These are phyloP conservation scores for Hemibagrus guttatus DNA, from an alignment of 2,797 vertebrate genomes.

Conservation along the genomic window DNA sequence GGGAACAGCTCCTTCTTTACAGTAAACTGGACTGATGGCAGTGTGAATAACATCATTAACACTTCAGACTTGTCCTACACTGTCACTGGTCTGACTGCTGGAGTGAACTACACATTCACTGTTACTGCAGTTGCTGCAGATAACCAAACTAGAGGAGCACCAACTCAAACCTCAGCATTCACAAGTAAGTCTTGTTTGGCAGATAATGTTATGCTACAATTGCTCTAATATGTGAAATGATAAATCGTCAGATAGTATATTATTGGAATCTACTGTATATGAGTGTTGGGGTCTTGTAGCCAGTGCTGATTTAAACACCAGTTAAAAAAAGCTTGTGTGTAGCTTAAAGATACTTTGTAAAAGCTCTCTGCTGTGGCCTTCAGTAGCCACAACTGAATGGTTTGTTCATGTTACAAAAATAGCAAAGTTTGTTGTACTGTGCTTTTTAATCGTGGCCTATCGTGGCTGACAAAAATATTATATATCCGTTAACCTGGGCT, in stretches of 20 bases:
- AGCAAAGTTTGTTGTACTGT: background rate
- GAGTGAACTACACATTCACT: background rate
- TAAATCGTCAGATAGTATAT: background rate
- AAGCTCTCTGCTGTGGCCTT: background rate
- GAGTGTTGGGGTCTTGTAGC: background rate
- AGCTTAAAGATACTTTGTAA: background rate
- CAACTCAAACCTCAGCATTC: background rate
- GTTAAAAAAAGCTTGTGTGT: background rate
- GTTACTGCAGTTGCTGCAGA: constrained; percentile 38
- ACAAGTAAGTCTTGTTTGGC: background rate
- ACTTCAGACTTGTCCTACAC: background rate
- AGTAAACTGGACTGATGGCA: background rate
- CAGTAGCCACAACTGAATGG: background rate
- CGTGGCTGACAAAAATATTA: background rate
- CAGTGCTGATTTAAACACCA: background rate
- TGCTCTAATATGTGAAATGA: background rate
- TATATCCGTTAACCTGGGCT: background rate
- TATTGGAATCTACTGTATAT: background rate
- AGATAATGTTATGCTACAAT: background rate
- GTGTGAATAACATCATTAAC: background rate
- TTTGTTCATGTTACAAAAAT: background rate
- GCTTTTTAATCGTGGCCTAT: background rate
- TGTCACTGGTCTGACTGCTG: background rate
- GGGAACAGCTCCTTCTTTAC: background rate
- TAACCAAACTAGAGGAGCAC: background rate